Percentiles rank a stretch among this genome's conserved stretches.
Evolutionary conservation across 2,888 invertebrate species (phyloP).

Genomic region (Stenodema calcarata): DNA sequence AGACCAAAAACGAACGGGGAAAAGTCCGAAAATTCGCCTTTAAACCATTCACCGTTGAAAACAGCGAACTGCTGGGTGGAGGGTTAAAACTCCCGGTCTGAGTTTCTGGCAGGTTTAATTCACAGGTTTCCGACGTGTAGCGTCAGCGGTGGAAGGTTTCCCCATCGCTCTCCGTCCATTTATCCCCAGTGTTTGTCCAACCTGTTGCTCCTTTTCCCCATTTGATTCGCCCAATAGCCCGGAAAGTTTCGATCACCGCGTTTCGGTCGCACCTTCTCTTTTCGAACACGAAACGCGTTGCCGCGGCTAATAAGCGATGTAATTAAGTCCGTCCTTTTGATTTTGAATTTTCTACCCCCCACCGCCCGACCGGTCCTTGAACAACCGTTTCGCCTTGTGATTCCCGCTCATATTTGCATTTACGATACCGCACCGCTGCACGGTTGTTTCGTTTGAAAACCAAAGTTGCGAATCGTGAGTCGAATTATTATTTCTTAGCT

Average conservation of each 20-base stretch:
- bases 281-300: too few species aligned
- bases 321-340: not conserved
- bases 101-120: not conserved
- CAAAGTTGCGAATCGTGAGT: too few species aligned
- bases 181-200: constrained; percentile 25
- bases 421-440: too few species aligned
- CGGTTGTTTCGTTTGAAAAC: too few species aligned
- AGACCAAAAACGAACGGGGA: not conserved
- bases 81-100: not conserved
- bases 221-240: constrained; percentile 37
- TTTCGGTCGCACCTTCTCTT: too few species aligned
- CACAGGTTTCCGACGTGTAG: not conserved
- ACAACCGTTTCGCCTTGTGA: too few species aligned
- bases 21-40: not conserved
- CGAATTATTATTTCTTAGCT: too few species aligned
- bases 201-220: constrained; percentile 17
- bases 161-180: not conserved
- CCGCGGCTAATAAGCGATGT: not conserved
- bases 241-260: constrained; percentile 32
- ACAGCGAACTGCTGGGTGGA: too few species aligned
- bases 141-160: not conserved
- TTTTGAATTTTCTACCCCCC: too few species aligned
- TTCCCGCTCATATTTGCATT: too few species aligned
- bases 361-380: too few species aligned
- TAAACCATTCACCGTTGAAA: too few species aligned